Conservation (phyloP, 2,113 vertebrate genomes). For the Clinocottus analis region DNA sequence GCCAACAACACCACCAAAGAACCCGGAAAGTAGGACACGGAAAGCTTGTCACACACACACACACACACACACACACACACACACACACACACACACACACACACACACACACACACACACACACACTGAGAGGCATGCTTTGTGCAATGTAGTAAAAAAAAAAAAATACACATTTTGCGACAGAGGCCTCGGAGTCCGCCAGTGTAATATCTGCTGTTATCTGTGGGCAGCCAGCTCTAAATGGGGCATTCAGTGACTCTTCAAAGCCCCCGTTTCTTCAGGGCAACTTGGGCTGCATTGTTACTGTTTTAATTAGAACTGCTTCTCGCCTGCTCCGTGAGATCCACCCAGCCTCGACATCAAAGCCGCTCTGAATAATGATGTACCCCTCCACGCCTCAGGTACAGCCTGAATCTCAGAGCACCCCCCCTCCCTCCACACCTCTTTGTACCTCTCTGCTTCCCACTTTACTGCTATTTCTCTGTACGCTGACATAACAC, state of each 20-base stretch:
- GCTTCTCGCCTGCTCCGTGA: slow-evolving; percentile 69
- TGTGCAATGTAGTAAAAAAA: slow-evolving; percentile 30
- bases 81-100: background rate
- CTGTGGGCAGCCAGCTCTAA: slow-evolving; percentile 69
- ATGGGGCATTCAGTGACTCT: slow-evolving; percentile 76
- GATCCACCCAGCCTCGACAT: slow-evolving; percentile 75
- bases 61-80: too few relatives aligned
- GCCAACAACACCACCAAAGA: slow-evolving; percentile 71
- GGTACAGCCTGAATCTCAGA: slow-evolving; percentile 73
- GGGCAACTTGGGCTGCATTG: slow-evolving; percentile 71
- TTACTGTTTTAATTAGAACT: slow-evolving; percentile 79
- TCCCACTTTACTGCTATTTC: slow-evolving; percentile 60
- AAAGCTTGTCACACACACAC: slow-evolving; percentile 47
- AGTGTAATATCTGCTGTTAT: slow-evolving; percentile 60
- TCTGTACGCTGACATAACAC: slow-evolving; percentile 68
- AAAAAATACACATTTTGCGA: slow-evolving; percentile 61
- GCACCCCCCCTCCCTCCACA: slow-evolving; percentile 22
- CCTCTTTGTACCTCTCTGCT: slow-evolving; percentile 58
- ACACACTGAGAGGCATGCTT: slow-evolving; percentile 18
- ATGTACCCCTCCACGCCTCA: slow-evolving; percentile 74
- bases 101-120: background rate
- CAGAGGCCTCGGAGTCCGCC: slow-evolving; percentile 54
- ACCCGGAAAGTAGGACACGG: slow-evolving; percentile 75
- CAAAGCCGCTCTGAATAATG: slow-evolving; percentile 80
- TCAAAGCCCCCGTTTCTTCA: slow-evolving; percentile 71